Base-by-base conservation (phyloP, 2,797 vertebrate species). In the Spea hammondii region DNA sequence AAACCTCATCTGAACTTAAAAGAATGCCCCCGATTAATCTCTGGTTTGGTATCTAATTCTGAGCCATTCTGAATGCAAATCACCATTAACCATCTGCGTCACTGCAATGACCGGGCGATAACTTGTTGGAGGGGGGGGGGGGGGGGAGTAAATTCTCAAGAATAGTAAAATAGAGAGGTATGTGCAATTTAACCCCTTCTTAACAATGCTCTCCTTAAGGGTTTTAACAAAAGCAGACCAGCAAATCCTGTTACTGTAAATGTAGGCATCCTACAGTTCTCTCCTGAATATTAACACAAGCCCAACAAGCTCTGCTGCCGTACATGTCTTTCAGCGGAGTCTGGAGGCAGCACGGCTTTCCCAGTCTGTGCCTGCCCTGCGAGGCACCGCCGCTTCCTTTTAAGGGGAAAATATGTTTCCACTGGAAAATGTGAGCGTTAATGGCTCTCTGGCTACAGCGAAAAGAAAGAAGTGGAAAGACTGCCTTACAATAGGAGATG, bases 321-420 rank as follows among this genome's bases (percentile, higher is more conserved):
- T 6, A 65, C 84, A 85, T 86, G 86, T 85, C 84, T 84, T 82
- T 80, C n/a, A 4, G 5, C 84, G 85, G 85, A 86, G 83, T 88
- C 85, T 84, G 79, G 82, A 79, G 82, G 86, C 85, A 87, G 87
- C 84, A 12, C 44, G 45, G 55, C 51, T 67, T 44, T 64, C 57
- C 4, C 84, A 84, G 85, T 84, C 82, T 81, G 84, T 68, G 77
- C 83, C 86, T 77, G 70, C 70, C 67, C 55, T 8, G 65, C 55
- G 67, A 17, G 59, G 83, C 83, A 83, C 83, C 85, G 84, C 87
- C 84, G 77, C 86, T 88, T 87, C 89, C 89, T 90, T 90, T 90
- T 90, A 90, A 87, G 89, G 89, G 85, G 87, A 90, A 90, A 90
- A 90, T 89, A 90, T 90, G 89, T 89, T 88, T 90, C 87, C 85